Evolutionary conservation across 2,113 vertebrate genomes (phyloP), one percentile per base, ranked within the genome.

Genomic region (Sigmodon hispidus): DNA sequence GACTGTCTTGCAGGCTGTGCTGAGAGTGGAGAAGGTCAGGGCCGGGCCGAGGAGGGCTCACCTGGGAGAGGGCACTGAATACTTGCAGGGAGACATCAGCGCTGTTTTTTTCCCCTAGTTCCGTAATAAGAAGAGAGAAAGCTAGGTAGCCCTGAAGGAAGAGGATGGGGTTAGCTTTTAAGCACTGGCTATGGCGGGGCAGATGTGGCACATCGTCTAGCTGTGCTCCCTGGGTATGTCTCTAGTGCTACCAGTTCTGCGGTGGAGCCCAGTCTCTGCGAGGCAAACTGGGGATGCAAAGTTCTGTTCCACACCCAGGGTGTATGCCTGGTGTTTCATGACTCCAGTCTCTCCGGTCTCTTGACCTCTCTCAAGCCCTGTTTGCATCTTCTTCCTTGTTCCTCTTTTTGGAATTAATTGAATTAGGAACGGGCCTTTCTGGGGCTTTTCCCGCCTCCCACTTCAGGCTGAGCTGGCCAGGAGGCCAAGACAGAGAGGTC

Each of bases 391-490:
- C 22, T 93, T 87, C 31, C 72, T 89, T 4, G 11, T 43, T 43
- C 57, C 80, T 83, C 81, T 95, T 95, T 90, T 83, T 9, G 43
- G 83, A 89, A 95, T 97, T 96, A 97, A 97, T 91, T 91, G 90
- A 96, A 95, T 97, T 93, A 96, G 81, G 84, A 83, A 59, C 48
- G 29, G 88, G 75, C 94, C 93, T 97, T 94, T 84, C 72, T 26
- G n/a, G 65, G 79, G 65, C 34, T 65, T 75, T 86, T 76, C 55
- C 7, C 29, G 2, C 61, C 84, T 94, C 65, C 63, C 0, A 55
- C 89, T 79, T 0, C 34, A 90, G 95, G 94, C 95, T 87, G 94
- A 11, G 63, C 93, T 90, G 89, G 80, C 87, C 97, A 93, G 93
- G 94, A 96, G 95, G 95, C 97, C 90, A 45, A 69, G 76, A 24